Evolutionary conservation across 2,797 vertebrate species (phyloP).

Genomic region (Champsocephalus gunnari): DNA sequence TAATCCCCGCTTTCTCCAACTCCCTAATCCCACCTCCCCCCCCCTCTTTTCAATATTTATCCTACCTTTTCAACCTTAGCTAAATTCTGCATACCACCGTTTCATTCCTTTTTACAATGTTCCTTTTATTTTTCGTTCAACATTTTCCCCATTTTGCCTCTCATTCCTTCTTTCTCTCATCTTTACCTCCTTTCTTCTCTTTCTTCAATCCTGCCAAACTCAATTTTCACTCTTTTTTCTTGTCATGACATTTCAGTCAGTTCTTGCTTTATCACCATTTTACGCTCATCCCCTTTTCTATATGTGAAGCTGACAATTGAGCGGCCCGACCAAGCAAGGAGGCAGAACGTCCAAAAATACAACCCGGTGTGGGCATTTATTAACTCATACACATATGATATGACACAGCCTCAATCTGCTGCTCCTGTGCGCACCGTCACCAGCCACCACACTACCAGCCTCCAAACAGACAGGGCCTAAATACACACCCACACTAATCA

Average conservation of each 20-base stretch:
- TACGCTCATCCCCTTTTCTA: not conserved
- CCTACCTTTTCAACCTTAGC: not conserved
- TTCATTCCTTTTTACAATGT: not conserved
- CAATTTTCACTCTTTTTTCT: not conserved
- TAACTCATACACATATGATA: too few relatives aligned
- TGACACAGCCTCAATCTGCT: too few relatives aligned
- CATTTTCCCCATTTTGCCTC: not conserved
- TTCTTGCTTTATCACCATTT: not conserved
- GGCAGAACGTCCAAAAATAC: too few relatives aligned
- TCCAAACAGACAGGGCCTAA: too few relatives aligned
- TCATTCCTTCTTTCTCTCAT: not conserved
- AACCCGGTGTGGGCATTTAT: too few relatives aligned
- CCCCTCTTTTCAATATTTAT: slow-evolving; percentile 9
- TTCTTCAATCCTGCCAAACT: not conserved
- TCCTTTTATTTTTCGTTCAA: not conserved
- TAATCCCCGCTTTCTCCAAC: not conserved
- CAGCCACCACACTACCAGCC: too few relatives aligned
- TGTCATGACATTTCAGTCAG: not conserved
- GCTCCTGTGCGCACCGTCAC: too few relatives aligned
- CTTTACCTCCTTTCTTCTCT: not conserved
- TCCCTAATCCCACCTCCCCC: not conserved
- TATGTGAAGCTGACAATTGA: too few relatives aligned
- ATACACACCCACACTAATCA: too few relatives aligned
- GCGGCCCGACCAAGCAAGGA: too few relatives aligned
- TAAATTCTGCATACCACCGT: not conserved